phyloP scores from a whole-genome alignment of 1,140 invertebrate genomes.

The Hylyphantes graminicola region DNA sequence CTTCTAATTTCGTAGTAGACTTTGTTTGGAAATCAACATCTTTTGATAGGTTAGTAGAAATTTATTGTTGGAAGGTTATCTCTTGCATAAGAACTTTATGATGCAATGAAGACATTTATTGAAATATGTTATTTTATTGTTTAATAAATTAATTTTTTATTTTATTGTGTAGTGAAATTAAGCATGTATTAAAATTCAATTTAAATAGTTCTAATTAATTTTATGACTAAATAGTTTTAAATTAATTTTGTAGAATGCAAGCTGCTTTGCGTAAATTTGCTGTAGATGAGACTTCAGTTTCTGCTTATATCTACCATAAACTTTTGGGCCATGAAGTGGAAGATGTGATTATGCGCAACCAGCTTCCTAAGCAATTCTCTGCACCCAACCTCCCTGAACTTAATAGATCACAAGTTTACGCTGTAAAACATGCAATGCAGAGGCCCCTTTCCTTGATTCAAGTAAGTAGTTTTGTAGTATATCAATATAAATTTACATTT shows the following conservation, averaged over 20 bases:
- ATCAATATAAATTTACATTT: no score
- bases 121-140: neutral
- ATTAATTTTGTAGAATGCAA: conserved; percentile 82
- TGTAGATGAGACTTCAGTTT: conserved; percentile 95
- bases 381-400: conserved; percentile 97
- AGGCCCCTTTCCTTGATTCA: conserved; percentile 97
- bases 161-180: neutral
- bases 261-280: conserved; percentile 94
- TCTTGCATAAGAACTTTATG: no score
- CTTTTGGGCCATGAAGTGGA: conserved; percentile 97
- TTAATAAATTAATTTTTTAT: neutral
- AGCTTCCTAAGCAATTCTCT: conserved; percentile 95
- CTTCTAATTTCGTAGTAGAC: conserved; percentile 96
- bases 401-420: conserved; percentile 89
- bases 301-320: conserved; percentile 97
- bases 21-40: conserved; percentile 99
- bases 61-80: no score
- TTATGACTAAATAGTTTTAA: neutral
- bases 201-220: neutral
- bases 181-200: neutral
- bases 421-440: conserved; percentile 98
- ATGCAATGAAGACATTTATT: no score
- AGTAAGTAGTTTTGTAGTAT: conserved; percentile 68
- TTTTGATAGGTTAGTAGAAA: conserved; percentile 84
- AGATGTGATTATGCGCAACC: conserved; percentile 89